These are phyloP conservation scores for Syndactyla subalaris DNA, from an alignment of 2,797 vertebrate species.

Conservation along the genomic window DNA sequence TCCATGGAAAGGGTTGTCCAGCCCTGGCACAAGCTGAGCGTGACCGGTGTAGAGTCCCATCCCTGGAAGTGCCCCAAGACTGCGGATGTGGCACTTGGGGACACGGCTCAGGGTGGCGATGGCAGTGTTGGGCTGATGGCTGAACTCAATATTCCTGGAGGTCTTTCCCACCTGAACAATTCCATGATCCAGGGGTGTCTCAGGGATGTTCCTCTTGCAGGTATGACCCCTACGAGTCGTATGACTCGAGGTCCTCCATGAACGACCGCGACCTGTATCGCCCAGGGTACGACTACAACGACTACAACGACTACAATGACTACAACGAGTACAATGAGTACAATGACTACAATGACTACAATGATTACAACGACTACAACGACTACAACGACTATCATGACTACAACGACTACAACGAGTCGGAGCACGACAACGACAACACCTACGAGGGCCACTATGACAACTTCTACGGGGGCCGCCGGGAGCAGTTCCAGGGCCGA, in stretches of 20 bases:
- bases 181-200: no score
- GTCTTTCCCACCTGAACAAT: not conserved
- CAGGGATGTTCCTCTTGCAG: not conserved
- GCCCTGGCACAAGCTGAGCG: no score
- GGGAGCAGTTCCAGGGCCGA: conserved; percentile 82
- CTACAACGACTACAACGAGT: not conserved
- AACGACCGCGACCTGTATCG: not conserved
- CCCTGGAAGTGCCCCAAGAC: no score
- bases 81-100: no score
- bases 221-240: not conserved
- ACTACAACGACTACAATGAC: not conserved
- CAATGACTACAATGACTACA: not conserved
- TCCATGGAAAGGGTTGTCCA: no score
- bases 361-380: conserved; percentile 76
- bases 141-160: not conserved
- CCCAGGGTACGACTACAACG: conserved; percentile 71
- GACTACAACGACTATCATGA: conserved; percentile 38
- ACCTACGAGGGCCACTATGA: conserved; percentile 76
- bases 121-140: no score
- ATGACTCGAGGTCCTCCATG: not conserved
- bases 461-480: conserved; percentile 56
- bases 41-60: no score
- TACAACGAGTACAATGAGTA: conserved; percentile 75
- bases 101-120: no score
- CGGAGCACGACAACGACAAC: conserved; percentile 79